Conservation (phyloP, 2,888 invertebrate species). For the Catotricha subobsoleta region DNA sequence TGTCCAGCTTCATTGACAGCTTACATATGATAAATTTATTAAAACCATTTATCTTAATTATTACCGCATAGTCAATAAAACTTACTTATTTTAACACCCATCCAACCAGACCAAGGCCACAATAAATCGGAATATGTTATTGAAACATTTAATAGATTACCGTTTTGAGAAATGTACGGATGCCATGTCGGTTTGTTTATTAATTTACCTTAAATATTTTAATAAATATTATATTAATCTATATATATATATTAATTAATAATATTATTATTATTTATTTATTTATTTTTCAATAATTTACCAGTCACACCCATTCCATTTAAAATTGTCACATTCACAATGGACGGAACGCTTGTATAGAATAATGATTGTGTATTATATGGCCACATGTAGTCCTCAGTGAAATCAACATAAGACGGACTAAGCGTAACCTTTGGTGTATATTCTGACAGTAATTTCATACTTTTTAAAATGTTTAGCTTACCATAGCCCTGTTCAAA, state of each 20-base stretch:
- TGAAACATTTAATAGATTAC: conserved; percentile 59
- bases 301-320: conserved; percentile 89
- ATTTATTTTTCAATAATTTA: conserved; percentile 39
- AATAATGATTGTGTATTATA: conserved; percentile 92
- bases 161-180: conserved; percentile 67
- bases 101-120: conserved; percentile 97
- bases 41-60: background rate
- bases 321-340: conserved; percentile 84
- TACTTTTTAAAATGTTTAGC: conserved; percentile 71
- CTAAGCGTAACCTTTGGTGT: conserved; percentile 44
- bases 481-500: conserved; percentile 96
- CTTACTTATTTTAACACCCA: conserved; percentile 53
- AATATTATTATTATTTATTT: too few species aligned
- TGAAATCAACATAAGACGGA: conserved; percentile 78
- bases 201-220: too few species aligned
- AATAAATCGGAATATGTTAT: conserved; percentile 60
- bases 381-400: conserved; percentile 97
- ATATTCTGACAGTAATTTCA: conserved; percentile 37
- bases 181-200: conserved; percentile 47
- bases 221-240: too few species aligned
- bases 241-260: too few species aligned
- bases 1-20: conserved; percentile 45
- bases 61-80: background rate
- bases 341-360: conserved; percentile 67
- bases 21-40: conserved; percentile 9